Evolutionary conservation across 2,113 vertebrate genomes (phyloP).

Genomic region (Genyomyrus donnyi): DNA sequence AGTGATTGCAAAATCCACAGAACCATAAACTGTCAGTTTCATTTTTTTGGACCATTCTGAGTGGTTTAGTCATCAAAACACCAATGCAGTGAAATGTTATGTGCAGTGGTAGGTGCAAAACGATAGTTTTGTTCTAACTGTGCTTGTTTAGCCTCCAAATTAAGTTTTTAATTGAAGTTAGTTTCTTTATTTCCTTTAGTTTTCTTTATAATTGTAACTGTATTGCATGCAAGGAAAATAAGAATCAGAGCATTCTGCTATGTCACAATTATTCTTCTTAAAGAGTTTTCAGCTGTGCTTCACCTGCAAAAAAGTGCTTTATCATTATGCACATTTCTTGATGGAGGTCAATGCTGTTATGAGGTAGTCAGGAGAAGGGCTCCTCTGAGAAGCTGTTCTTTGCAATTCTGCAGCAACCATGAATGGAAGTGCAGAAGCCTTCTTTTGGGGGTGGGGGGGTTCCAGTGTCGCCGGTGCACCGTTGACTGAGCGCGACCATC

Average conservation of each 20-base stretch:
- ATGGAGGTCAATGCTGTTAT: not conserved
- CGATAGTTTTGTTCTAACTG: no score
- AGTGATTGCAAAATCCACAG: not conserved
- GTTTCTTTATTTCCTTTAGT: not conserved
- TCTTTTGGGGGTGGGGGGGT: slow-evolving; percentile 33
- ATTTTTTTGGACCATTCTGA: not conserved
- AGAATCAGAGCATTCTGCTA: not conserved
- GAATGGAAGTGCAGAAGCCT: slow-evolving; percentile 45
- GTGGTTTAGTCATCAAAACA: not conserved
- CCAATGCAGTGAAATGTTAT: not conserved
- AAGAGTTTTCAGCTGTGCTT: not conserved
- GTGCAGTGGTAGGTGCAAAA: not conserved
- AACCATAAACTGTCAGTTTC: not conserved
- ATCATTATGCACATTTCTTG: not conserved
- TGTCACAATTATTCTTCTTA: not conserved
- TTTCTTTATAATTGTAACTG: not conserved
- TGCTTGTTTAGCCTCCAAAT: not conserved
- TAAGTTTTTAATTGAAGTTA: not conserved
- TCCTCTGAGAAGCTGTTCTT: slow-evolving; percentile 29
- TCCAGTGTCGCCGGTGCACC: not conserved
- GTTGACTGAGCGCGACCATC: not conserved
- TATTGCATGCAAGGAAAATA: not conserved
- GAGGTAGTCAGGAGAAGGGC: not conserved
- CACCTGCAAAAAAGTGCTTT: not conserved
- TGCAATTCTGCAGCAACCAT: slow-evolving; percentile 38